Evolutionary conservation across 2,888 invertebrate species (phyloP), one percentile per base, ranked within the genome.

Genomic region (Parelbella ahira): DNA sequence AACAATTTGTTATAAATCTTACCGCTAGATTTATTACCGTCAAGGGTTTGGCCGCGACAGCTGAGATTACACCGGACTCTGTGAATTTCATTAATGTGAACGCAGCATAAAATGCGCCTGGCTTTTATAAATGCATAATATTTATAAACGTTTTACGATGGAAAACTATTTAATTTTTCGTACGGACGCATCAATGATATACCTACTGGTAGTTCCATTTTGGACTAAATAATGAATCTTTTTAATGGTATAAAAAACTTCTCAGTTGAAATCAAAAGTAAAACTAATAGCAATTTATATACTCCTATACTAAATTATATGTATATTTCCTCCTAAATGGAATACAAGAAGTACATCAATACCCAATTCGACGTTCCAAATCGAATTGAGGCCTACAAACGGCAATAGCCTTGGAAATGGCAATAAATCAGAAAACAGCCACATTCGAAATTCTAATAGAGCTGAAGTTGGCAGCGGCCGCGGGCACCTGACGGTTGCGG

Each of bases 391-490:
- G 20, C 25, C 24, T 25, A 32, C 28, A 15, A 28, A 32, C 13
- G 13, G 20, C 29, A 42, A 38, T 47, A 38, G 25, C 24, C 10
- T 27, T 12, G 39, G 19, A 38, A 42, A 34, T 33, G 21, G 41
- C 28, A 27, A 42, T 42, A 42, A 42, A 34, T 42, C 34, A 42
- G 15, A 10, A 34, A 42, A 42, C 42, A 42, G 13, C 21, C 34
- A 34, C 20, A 42, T 28, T 28, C 23, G 15, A 23, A 27, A 34
- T 28, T 42, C 21, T 42, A 42, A 42, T 42, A 34, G 33, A 28
- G 12, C 8, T 15, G 32, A 50, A 52, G 45, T 47, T 50, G 46
- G 49, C 49, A 50, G 25, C 47, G 42, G 41, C 48, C 33, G 32
- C 37, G 37, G 36, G 20, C 50, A 54, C 49, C 52, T 53, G 51